These are phyloP conservation scores for Clavelina lepadiformis DNA, from an alignment of 23 tunicate species.

Conservation along the genomic window DNA sequence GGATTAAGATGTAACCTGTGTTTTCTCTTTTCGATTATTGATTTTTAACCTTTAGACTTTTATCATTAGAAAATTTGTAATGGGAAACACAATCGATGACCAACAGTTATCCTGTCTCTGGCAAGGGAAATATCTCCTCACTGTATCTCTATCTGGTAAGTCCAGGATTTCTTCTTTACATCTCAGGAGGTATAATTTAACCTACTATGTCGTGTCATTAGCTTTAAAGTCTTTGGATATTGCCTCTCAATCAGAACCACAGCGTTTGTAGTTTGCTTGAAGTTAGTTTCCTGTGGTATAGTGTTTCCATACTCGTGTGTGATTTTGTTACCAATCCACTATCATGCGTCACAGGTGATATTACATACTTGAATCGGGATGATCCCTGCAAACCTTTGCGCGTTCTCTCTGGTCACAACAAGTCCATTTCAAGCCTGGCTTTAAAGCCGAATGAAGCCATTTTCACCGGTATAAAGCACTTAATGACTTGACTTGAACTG, in stretches of 20 bases:
- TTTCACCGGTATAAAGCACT: slow-evolving; percentile 45
- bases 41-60: neutral
- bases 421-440: slow-evolving; percentile 18
- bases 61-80: slow-evolving; percentile 52
- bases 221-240: too few species aligned
- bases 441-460: slow-evolving; percentile 30
- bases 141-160: slow-evolving; percentile 63
- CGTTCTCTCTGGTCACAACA: slow-evolving; percentile 69
- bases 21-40: neutral
- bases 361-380: slow-evolving; percentile 57
- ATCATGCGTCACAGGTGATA: too few species aligned
- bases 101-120: slow-evolving; percentile 83
- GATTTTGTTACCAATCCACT: too few species aligned
- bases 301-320: too few species aligned
- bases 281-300: too few species aligned
- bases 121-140: slow-evolving; percentile 55
- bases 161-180: too few species aligned
- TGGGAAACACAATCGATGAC: slow-evolving; percentile 71
- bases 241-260: too few species aligned
- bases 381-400: slow-evolving; percentile 43
- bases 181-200: too few species aligned
- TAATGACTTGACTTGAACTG: too few species aligned
- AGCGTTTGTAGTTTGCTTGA: too few species aligned
- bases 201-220: too few species aligned
- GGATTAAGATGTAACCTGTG: neutral